Evolutionary conservation across 2,888 invertebrate species (phyloP).

Genomic region (Carcina quercana): DNA sequence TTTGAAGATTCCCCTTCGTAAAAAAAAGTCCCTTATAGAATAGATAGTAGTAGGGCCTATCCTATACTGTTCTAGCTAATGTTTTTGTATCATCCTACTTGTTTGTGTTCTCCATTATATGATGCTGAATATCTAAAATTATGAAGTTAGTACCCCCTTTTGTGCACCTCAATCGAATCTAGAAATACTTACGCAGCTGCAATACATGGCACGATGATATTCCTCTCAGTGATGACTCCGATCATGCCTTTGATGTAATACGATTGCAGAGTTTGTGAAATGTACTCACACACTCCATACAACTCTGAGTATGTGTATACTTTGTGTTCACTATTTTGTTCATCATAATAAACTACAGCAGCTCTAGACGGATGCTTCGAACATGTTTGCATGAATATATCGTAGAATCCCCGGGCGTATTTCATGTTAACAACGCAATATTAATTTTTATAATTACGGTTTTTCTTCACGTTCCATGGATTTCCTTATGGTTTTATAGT

Average conservation of each 20-base stretch:
- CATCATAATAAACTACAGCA: constrained; percentile 45
- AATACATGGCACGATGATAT: constrained; percentile 66
- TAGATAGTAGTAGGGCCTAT: too few species aligned
- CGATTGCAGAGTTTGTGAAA: constrained; percentile 54
- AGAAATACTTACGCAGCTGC: constrained; percentile 69
- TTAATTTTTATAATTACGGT: too few species aligned
- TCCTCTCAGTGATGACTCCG: constrained; percentile 65
- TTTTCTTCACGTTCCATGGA: too few species aligned
- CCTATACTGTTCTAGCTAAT: too few species aligned
- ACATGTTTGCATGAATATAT: constrained; percentile 55
- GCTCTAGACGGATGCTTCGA: constrained; percentile 44
- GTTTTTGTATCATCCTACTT: too few species aligned
- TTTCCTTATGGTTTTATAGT: too few species aligned
- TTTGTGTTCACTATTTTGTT: constrained; percentile 36
- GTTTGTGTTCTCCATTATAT: too few species aligned
- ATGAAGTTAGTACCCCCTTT: too few species aligned
- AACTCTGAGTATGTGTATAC: constrained; percentile 59
- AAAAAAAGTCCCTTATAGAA: too few species aligned
- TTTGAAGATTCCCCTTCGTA: too few species aligned
- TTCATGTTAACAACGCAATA: too few species aligned
- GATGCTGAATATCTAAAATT: too few species aligned
- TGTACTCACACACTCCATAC: constrained; percentile 59
- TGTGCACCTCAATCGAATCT: not conserved
- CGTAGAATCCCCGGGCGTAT: constrained; percentile 53
- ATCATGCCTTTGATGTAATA: constrained; percentile 51